Base-by-base conservation (phyloP, 2,113 vertebrate species). In the Corydoras maculifer region DNA sequence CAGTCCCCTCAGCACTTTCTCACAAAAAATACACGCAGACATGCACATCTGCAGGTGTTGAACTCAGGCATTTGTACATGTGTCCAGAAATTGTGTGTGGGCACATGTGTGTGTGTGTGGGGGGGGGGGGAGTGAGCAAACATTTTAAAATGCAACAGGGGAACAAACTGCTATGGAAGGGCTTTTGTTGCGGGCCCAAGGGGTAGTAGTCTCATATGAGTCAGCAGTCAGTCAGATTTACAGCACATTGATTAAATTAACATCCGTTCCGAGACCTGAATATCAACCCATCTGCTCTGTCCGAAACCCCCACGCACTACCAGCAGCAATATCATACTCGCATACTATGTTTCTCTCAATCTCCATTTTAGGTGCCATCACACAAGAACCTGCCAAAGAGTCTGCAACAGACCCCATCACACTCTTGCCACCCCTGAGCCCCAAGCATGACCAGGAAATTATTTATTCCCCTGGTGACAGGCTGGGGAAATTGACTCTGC, bases 221-320 rank as follows among this genome's bases (percentile, higher is more conserved):
- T 93, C 91, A 94, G 92, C 91, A 93, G 82, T 88, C 86, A 88
- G 86, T 79, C 82, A 86, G 88, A 91, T 93, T 92, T 92, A 90
- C 90, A 91, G 90, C 89, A 86, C 80, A 93, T 91, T 92, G 89
- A 95, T 94, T 93, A 92, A 93, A 97, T 95, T 95, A 92, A 90
- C 91, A 93, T 95, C 92, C 86, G 87, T 91, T 91, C 87, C 84
- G 90, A 90, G 88, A 82, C 86, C 88, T 88, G 87, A 86, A 80
- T 83, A 83, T 82, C 69, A 82, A 84, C 76, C 72, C 77, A 69
- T 70, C 76, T 59, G 59, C 65, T 51, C 57, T 62, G 49, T 25
- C 71, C 64, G 50, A 61, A 66, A 54, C 15, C 15, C 69, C 55
- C 68, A 74, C 59, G 53, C 66, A 65, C 68, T 71, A 74, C 29